These are phyloP conservation scores for Lycaena phlaeas DNA, from an alignment of 2,888 invertebrate genomes.

Conservation along the genomic window DNA sequence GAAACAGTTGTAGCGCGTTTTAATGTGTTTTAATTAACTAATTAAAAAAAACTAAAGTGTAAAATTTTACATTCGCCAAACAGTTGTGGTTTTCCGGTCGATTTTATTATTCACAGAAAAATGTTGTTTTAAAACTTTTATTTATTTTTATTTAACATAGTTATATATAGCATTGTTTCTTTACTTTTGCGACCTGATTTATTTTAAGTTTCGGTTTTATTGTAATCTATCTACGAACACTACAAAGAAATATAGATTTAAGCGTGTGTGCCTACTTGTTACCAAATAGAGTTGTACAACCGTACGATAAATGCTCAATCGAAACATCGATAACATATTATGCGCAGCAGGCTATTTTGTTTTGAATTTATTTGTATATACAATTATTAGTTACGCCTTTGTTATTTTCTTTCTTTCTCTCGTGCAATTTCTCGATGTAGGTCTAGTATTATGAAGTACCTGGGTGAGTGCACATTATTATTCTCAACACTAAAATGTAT, in stretches of 20 bases:
- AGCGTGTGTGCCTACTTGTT: constrained; percentile 39
- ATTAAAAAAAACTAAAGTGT: too few relatives aligned
- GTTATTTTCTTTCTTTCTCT: constrained; percentile 28
- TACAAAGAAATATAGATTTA: constrained; percentile 22
- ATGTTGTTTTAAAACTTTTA: constrained; percentile 13
- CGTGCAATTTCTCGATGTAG: constrained; percentile 45
- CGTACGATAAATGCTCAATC: constrained; percentile 35
- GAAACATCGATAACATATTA: constrained; percentile 8
- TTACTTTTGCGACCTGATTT: constrained; percentile 72
- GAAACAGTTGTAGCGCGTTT: too few relatives aligned
- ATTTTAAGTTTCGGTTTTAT: constrained; percentile 52
- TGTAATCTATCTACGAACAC: constrained; percentile 36
- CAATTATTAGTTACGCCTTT: constrained; percentile 21
- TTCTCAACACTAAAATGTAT: constrained; percentile 6
- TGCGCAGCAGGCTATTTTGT: constrained; percentile 25
- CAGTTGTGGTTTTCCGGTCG: background rate
- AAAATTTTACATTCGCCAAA: background rate
- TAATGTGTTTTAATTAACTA: too few relatives aligned
- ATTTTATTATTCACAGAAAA: constrained; percentile 11
- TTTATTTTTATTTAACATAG: constrained; percentile 30
- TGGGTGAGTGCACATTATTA: constrained; percentile 27
- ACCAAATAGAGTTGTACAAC: constrained; percentile 48
- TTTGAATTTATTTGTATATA: constrained; percentile 36
- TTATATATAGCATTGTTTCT: constrained; percentile 33
- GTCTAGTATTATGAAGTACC: constrained; percentile 32